phyloP scores from a whole-genome alignment of 35 echinoderm and acorn worm genomes.

The Heliocidaris tuberculata region DNA sequence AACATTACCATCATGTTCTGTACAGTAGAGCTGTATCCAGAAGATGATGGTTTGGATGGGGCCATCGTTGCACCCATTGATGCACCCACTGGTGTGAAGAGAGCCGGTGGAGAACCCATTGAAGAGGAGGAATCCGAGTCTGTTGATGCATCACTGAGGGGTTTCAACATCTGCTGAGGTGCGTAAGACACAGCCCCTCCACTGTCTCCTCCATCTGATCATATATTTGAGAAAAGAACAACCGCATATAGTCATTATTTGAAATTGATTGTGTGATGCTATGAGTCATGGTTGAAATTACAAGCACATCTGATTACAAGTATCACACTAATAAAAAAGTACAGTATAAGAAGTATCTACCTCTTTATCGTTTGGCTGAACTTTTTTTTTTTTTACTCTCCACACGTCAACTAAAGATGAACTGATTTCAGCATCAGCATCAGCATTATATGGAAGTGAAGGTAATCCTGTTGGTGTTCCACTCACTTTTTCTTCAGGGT shows the following conservation, averaged over 20 bases:
- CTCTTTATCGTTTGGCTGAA: too few relatives aligned
- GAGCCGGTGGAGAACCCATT: background rate
- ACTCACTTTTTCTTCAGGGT: too few relatives aligned
- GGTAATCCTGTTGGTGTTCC: too few relatives aligned
- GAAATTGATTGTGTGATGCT: background rate
- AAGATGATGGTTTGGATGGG: background rate
- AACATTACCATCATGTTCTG: conserved; percentile 41
- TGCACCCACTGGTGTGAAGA: background rate
- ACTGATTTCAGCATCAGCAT: too few relatives aligned
- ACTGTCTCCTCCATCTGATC: background rate
- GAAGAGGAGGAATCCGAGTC: conserved; percentile 1
- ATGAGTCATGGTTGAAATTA: too few relatives aligned
- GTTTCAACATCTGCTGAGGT: conserved; percentile 22
- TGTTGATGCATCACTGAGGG: background rate
- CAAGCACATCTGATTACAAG: too few relatives aligned
- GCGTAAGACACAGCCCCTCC: background rate
- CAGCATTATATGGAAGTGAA: too few relatives aligned
- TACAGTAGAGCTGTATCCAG: conserved; percentile 20
- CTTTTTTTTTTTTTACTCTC: too few relatives aligned
- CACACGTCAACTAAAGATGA: too few relatives aligned
- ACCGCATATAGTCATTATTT: background rate
- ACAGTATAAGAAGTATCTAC: too few relatives aligned
- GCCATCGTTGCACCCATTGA: background rate
- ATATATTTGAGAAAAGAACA: too few relatives aligned
- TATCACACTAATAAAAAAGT: too few relatives aligned